phyloP scores from a whole-genome alignment of 2,888 invertebrate genomes.

The Cantharis lateralis region DNA sequence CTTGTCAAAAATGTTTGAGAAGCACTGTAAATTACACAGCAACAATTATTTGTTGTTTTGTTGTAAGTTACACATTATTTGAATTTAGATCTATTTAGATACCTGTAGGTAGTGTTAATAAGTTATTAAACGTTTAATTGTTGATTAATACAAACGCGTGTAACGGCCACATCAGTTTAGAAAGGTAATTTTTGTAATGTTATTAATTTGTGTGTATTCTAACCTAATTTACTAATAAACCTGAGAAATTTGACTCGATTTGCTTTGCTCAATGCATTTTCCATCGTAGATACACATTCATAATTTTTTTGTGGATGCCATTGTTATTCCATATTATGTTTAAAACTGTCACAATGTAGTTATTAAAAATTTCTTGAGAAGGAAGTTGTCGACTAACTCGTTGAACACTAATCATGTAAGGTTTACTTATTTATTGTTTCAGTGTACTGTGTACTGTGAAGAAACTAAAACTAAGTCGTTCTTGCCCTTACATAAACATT shows the following conservation, averaged over 20 bases:
- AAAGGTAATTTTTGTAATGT: background rate
- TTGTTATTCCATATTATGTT: background rate
- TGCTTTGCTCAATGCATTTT: too few relatives aligned
- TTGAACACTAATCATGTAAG: too few relatives aligned
- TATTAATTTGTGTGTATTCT: background rate
- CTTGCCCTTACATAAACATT: background rate
- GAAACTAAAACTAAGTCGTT: background rate
- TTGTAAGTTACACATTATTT: background rate
- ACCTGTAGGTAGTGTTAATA: background rate
- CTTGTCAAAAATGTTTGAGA: background rate
- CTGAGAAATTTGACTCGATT: too few relatives aligned
- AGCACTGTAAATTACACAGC: background rate
- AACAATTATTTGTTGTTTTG: background rate
- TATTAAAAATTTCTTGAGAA: background rate
- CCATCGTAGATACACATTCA: too few relatives aligned
- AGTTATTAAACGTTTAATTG: background rate
- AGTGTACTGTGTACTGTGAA: background rate
- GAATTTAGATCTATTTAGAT: background rate
- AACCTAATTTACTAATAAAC: background rate
- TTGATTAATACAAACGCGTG: background rate
- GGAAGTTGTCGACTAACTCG: background rate
- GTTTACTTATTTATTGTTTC: background rate
- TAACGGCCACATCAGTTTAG: background rate
- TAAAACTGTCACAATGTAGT: background rate
- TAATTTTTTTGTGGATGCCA: background rate